Evolutionary conservation across 2,888 invertebrate species (phyloP).

Genomic region (Busseola fusca): DNA sequence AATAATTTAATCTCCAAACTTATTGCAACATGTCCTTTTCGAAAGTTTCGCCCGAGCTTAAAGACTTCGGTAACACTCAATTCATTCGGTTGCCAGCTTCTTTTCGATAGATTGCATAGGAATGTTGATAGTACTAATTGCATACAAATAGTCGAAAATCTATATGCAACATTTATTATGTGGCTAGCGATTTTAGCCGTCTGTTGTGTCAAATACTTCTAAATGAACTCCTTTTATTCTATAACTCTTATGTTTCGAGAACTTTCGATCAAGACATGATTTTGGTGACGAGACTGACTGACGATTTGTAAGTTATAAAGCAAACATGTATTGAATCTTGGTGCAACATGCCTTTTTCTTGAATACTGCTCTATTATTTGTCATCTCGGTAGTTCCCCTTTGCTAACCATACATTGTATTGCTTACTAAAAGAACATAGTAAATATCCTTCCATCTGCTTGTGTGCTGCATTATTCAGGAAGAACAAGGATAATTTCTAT

Average conservation of each 20-base stretch:
- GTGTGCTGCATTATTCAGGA: background rate
- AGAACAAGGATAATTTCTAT: background rate
- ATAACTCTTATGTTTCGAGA: background rate
- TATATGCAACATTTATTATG: constrained; percentile 12
- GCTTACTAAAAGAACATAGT: background rate
- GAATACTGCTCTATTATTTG: background rate
- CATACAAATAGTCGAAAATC: constrained; percentile 34
- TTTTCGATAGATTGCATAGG: constrained; percentile 20
- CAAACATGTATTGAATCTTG: background rate
- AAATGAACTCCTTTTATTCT: too few relatives aligned
- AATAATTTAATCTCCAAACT: background rate
- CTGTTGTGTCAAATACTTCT: background rate
- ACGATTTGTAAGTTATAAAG: background rate
- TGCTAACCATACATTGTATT: background rate
- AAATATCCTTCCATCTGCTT: background rate
- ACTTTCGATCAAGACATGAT: background rate
- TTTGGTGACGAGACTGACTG: background rate
- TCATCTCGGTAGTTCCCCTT: background rate
- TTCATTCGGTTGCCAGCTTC: background rate
- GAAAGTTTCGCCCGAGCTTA: background rate
- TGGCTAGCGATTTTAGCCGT: background rate
- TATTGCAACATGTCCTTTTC: background rate
- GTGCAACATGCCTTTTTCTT: background rate
- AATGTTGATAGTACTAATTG: constrained; percentile 30
- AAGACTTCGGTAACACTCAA: background rate